Percentiles rank a stretch among this genome's conserved stretches.
Evolutionary conservation across 2,888 invertebrate species (phyloP).

Genomic region (Diaphora mendica): DNA sequence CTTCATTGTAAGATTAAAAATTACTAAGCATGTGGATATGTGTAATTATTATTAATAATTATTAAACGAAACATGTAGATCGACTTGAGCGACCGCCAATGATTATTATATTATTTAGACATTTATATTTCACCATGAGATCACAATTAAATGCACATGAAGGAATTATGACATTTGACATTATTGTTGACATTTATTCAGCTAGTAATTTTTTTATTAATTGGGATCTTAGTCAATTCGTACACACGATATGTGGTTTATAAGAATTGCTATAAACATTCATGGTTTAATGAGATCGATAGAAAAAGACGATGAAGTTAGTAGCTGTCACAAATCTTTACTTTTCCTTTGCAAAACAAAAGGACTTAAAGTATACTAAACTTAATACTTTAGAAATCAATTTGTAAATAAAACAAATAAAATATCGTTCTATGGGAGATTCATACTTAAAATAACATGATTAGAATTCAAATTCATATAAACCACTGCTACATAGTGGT

Average conservation of each 20-base stretch:
- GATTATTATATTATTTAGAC: constrained; percentile 48
- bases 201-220: not conserved
- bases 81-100: constrained; percentile 49
- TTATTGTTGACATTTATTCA: not conserved
- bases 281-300: not conserved
- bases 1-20: constrained; percentile 42
- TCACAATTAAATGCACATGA: constrained; percentile 82
- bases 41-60: constrained; percentile 40
- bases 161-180: no score
- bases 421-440: not conserved
- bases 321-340: not conserved
- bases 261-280: not conserved
- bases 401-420: not conserved
- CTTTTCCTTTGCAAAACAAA: not conserved
- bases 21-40: constrained; percentile 49
- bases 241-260: constrained; percentile 46
- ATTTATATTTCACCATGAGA: constrained; percentile 70
- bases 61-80: constrained; percentile 39
- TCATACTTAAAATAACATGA: not conserved
- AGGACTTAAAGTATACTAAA: not conserved
- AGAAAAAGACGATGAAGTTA: not conserved
- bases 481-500: not conserved
- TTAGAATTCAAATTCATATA: not conserved
- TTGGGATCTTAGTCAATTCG: constrained; percentile 35
- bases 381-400: not conserved